A percentile compares a stretch with the other conserved stretches of the same genome.
Evolutionary conservation across 2,113 vertebrate genomes (phyloP).

Genomic region (Myotis brandtii): DNA sequence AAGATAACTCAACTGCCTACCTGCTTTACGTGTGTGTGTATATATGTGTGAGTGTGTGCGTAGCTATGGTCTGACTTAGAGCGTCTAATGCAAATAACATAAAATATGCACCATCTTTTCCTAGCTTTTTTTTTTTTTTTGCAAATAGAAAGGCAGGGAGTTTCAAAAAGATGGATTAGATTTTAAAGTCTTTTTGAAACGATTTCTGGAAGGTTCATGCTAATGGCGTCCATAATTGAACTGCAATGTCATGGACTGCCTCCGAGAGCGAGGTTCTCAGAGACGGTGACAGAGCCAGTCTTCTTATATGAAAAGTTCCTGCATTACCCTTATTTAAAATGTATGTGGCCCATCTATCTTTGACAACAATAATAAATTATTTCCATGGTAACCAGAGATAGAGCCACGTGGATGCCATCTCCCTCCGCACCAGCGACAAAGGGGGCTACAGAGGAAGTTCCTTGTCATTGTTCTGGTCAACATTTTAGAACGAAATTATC

Average conservation of each 20-base stretch:
- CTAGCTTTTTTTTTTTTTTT: not conserved
- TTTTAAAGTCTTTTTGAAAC: constrained; percentile 51
- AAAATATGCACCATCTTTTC: not conserved
- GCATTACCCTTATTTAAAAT: constrained; percentile 65
- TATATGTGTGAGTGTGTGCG: not conserved
- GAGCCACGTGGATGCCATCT: constrained; percentile 47
- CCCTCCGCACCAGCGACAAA: constrained; percentile 61
- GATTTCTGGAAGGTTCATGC: not conserved
- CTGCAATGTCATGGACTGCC: not conserved
- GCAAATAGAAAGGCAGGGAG: not conserved
- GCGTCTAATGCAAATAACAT: not conserved
- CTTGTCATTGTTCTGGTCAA: constrained; percentile 44
- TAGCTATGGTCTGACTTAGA: not conserved
- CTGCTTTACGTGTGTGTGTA: not conserved
- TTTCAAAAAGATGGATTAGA: not conserved
- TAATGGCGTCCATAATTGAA: not conserved
- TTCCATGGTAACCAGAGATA: constrained; percentile 81
- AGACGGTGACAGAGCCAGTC: constrained; percentile 55
- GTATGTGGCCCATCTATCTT: constrained; percentile 67
- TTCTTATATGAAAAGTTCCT: constrained; percentile 73
- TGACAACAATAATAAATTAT: constrained; percentile 81
- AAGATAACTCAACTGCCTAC: not conserved
- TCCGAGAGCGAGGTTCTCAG: not conserved
- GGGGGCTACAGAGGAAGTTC: constrained; percentile 47
- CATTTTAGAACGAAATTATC: constrained; percentile 52